These are phyloP conservation scores for Leptodactylus fallax DNA, from an alignment of 2,797 vertebrate genomes.

Conservation along the genomic window DNA sequence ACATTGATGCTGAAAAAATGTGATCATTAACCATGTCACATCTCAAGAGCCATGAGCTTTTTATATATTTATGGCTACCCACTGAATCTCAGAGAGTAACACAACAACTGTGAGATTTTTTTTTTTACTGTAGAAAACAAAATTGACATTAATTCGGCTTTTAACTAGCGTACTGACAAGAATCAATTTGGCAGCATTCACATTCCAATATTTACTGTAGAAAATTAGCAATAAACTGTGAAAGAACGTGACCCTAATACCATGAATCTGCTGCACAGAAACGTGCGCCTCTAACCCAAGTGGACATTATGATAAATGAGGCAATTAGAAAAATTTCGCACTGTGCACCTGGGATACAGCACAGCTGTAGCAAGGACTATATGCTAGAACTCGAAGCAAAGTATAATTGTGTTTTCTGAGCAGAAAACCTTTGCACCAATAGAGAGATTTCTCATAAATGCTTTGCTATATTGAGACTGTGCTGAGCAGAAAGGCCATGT, in stretches of 20 bases:
- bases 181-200: conserved; percentile 61
- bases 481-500: conserved; percentile 5
- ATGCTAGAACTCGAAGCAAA: conserved; percentile 48
- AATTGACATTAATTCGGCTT: conserved; percentile 50
- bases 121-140: conserved; percentile 6
- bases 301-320: conserved; percentile 67
- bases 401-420: conserved; percentile 56
- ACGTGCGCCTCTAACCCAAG: conserved; percentile 65
- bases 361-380: conserved; percentile 62
- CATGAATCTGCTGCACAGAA: conserved; percentile 67
- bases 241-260: conserved; percentile 66
- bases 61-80: conserved; percentile 11
- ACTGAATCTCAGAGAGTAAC: neutral
- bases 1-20: conserved; percentile 1
- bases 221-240: conserved; percentile 69
- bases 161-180: conserved; percentile 61
- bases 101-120: neutral
- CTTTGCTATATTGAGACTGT: conserved; percentile 45
- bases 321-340: conserved; percentile 70
- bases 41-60: conserved; percentile 5
- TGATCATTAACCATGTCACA: conserved; percentile 32
- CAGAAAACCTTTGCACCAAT: conserved; percentile 55
- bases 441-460: conserved; percentile 32
- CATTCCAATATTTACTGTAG: conserved; percentile 64
- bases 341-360: conserved; percentile 67